These are phyloP conservation scores for Lepetodrilus schrolli DNA, from an alignment of 2,888 invertebrate species.

Conservation along the genomic window DNA sequence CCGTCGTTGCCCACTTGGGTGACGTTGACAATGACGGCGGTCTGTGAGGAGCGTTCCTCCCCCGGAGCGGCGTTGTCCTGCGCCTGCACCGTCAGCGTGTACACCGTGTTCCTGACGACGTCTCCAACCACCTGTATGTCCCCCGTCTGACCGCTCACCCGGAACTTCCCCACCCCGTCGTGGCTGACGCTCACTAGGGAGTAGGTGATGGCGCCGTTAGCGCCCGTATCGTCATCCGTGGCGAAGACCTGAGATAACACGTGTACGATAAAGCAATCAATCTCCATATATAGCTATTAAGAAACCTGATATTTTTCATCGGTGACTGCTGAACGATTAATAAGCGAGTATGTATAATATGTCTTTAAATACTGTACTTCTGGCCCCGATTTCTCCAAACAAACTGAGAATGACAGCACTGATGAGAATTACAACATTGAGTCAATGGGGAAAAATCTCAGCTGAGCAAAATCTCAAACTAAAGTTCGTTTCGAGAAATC, in stretches of 20 bases:
- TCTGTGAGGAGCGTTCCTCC: constrained; percentile 42
- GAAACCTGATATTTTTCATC: too few species aligned
- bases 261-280: too few species aligned
- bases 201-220: constrained; percentile 55
- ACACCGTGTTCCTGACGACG: constrained; percentile 49
- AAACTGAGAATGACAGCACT: too few species aligned
- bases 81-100: constrained; percentile 57
- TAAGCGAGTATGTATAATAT: too few species aligned
- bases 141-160: constrained; percentile 38
- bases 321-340: too few species aligned
- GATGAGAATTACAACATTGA: too few species aligned
- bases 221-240: constrained; percentile 50
- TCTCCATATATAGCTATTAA: too few species aligned
- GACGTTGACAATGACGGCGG: constrained; percentile 51
- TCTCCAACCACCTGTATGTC: constrained; percentile 48
- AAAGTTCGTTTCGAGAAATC: too few species aligned
- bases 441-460: too few species aligned
- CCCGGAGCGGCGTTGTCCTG: constrained; percentile 49
- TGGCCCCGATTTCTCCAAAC: too few species aligned
- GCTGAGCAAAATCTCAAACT: too few species aligned
- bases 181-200: constrained; percentile 52
- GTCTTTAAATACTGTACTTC: too few species aligned
- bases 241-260: constrained; percentile 59
- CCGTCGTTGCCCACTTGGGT: constrained; percentile 45
- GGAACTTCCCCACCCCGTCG: constrained; percentile 51